A percentile compares a stretch with the other conserved stretches of the same genome.
These are phyloP conservation scores for Dolichopus griseipennis DNA, from an alignment of 2,888 invertebrate genomes.

Conservation along the genomic window DNA sequence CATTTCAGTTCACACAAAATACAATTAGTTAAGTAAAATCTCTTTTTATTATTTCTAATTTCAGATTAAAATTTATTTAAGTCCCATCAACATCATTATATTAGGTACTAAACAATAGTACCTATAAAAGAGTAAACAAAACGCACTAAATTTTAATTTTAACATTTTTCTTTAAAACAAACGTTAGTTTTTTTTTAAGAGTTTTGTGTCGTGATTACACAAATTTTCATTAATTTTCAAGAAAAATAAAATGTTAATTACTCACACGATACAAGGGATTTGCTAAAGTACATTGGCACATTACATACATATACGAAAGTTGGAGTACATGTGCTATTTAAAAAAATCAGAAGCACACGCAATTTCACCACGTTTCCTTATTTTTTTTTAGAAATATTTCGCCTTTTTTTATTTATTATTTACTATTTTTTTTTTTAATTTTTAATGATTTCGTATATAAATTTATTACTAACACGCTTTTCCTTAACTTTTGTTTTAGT, in stretches of 20 bases:
- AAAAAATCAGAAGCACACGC: neutral
- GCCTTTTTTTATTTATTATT: too few species aligned
- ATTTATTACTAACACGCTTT: neutral
- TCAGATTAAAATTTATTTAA: too few species aligned
- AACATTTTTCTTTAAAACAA: too few species aligned
- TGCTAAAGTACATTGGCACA: neutral
- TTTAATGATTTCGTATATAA: neutral
- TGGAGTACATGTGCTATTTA: neutral
- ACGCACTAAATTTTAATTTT: too few species aligned
- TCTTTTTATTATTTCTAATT: too few species aligned
- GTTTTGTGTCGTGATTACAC: neutral
- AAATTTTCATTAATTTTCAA: neutral
- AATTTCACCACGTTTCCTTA: neutral
- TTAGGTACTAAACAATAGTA: too few species aligned
- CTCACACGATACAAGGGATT: neutral
- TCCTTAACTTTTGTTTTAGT: neutral
- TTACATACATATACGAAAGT: neutral
- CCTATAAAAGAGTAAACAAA: too few species aligned
- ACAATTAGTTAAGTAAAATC: too few species aligned
- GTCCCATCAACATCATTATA: too few species aligned
- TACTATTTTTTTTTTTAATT: neutral
- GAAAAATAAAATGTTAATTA: conserved; percentile 1
- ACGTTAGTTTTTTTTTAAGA: too few species aligned
- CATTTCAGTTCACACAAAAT: too few species aligned
- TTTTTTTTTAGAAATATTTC: too few species aligned